A percentile compares a stretch with the other conserved stretches of the same genome.
Evolutionary conservation across 2,113 vertebrate genomes (phyloP).

Genomic region (Pseudonaja textilis): DNA sequence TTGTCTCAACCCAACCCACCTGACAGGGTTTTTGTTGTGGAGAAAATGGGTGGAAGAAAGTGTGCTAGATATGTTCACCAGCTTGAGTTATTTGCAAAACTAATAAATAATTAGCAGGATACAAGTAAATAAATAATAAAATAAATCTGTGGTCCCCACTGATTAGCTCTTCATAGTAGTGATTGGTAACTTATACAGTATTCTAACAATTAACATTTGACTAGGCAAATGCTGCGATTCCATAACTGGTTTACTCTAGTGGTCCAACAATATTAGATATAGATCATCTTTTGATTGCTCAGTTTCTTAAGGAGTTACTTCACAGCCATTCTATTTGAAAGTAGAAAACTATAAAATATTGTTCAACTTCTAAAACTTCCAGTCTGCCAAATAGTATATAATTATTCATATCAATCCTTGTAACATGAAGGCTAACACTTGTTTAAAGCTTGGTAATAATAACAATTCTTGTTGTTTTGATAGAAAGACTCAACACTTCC

Average conservation of each 20-base stretch:
- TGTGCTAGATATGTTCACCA: background rate
- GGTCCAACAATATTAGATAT: background rate
- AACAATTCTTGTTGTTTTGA: background rate
- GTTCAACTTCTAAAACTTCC: background rate
- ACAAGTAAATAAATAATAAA: background rate
- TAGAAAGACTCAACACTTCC: background rate
- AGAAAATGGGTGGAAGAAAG: background rate
- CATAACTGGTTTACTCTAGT: background rate
- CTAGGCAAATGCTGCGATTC: background rate
- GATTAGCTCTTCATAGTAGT: background rate
- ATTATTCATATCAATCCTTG: background rate
- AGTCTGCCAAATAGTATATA: background rate
- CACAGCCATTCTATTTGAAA: background rate
- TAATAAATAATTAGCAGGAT: background rate
- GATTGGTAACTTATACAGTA: background rate
- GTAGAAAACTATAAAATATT: background rate
- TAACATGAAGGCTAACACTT: background rate
- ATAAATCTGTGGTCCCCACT: background rate
- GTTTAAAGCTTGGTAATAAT: background rate
- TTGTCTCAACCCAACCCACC: background rate
- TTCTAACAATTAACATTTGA: background rate
- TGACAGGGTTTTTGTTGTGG: background rate
- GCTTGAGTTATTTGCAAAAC: background rate
- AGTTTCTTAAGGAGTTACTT: background rate
- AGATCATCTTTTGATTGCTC: background rate